Evolutionary conservation across 2,888 invertebrate genomes (phyloP).

Genomic region (Ceratothoa steindachneri): DNA sequence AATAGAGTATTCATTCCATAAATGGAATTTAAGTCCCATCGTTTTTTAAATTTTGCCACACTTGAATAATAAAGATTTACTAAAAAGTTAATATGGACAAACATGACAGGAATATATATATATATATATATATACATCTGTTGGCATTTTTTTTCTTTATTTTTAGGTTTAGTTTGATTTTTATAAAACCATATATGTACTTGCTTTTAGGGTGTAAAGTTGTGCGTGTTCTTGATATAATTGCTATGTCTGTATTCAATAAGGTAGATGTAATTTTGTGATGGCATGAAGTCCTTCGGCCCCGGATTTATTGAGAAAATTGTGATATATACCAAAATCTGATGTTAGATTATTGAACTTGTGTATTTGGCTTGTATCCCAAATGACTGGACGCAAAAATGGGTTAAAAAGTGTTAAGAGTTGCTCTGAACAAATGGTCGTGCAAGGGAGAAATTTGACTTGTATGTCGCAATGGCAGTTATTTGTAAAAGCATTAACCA

Average conservation of each 20-base stretch:
- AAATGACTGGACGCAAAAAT: background rate
- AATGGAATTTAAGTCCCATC: too few relatives aligned
- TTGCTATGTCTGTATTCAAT: too few relatives aligned
- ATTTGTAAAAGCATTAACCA: background rate
- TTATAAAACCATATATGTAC: too few relatives aligned
- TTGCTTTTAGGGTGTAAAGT: too few relatives aligned
- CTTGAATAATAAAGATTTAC: too few relatives aligned
- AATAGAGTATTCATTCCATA: background rate
- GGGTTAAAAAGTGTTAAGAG: background rate
- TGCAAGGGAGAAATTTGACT: background rate
- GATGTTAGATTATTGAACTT: background rate
- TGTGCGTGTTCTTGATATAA: too few relatives aligned
- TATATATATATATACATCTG: background rate
- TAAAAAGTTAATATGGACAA: background rate
- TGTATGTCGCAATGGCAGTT: background rate
- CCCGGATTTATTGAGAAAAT: too few relatives aligned
- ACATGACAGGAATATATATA: background rate
- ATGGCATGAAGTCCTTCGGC: background rate
- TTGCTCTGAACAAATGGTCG: slow-evolving; percentile 9
- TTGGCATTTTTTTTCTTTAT: too few relatives aligned
- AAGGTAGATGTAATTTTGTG: background rate
- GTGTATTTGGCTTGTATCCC: background rate
- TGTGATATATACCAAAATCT: background rate
- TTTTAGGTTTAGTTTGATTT: background rate
- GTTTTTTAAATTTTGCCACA: too few relatives aligned